phyloP scores from a whole-genome alignment of 2,113 vertebrate genomes.

The Cryptotis parvus region DNA sequence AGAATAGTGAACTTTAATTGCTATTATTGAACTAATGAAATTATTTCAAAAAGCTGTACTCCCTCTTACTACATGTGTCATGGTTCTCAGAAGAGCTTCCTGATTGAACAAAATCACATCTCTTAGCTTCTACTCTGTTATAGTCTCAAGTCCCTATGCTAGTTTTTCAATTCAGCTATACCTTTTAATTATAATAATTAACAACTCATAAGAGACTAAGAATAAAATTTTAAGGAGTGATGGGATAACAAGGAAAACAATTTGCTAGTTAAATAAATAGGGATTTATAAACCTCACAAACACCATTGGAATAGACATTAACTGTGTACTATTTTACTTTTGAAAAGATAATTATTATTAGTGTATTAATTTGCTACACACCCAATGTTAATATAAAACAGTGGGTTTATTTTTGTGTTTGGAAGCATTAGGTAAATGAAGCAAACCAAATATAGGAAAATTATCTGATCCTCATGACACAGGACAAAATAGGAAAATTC shows the following conservation, averaged over 20 bases:
- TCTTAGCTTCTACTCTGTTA: not conserved
- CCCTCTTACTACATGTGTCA: not conserved
- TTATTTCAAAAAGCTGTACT: not conserved
- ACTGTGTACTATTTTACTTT: not conserved
- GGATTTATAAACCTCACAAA: not conserved
- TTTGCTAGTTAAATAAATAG: not conserved
- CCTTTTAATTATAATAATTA: slow-evolving; percentile 7
- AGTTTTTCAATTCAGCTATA: slow-evolving; percentile 30
- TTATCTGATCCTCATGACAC: not conserved
- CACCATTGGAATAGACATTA: not conserved
- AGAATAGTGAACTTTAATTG: not conserved
- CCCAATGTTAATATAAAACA: not conserved
- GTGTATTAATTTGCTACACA: not conserved
- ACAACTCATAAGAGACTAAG: not conserved
- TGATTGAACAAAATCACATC: slow-evolving; percentile 9
- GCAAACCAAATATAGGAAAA: slow-evolving; percentile 23
- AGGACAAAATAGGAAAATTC: not conserved
- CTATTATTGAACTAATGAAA: not conserved
- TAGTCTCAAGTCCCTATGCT: not conserved
- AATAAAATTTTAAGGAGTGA: slow-evolving; percentile 28
- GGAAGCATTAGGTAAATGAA: not conserved
- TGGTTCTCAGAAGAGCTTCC: not conserved
- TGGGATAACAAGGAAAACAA: not conserved
- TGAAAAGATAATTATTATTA: not conserved
- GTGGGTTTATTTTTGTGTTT: not conserved